These are phyloP conservation scores for Philonicus albiceps DNA, from an alignment of 2,888 invertebrate species.

Conservation along the genomic window DNA sequence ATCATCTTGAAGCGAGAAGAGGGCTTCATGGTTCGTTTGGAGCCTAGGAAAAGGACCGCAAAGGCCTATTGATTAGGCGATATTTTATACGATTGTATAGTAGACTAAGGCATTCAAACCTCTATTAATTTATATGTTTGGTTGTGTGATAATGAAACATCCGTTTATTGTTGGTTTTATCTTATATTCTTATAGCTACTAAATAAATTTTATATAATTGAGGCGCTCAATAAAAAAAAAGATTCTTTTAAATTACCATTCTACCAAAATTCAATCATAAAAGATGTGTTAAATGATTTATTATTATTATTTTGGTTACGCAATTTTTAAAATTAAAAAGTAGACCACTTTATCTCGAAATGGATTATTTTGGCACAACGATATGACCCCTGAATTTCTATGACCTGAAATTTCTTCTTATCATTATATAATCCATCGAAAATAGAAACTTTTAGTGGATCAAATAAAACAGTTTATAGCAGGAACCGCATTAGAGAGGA, in stretches of 20 bases:
- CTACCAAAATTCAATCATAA: background rate
- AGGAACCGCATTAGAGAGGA: background rate
- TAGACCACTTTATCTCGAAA: background rate
- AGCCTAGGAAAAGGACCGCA: conserved; percentile 65
- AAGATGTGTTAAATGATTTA: background rate
- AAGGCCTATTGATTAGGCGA: background rate
- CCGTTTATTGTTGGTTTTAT: conserved; percentile 10
- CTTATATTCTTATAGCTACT: background rate
- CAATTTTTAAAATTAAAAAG: background rate
- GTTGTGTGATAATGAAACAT: background rate
- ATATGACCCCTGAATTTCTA: background rate
- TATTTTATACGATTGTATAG: background rate
- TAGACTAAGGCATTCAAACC: background rate
- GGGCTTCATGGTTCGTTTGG: conserved; percentile 76
- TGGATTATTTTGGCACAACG: background rate
- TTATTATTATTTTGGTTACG: background rate
- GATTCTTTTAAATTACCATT: background rate
- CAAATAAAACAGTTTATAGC: background rate
- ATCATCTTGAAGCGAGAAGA: conserved; percentile 80
- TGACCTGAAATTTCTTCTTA: background rate
- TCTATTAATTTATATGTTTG: conserved; percentile 15
- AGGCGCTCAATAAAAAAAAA: background rate
- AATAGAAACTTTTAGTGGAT: background rate
- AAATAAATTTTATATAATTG: background rate
- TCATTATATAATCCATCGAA: background rate